phyloP scores from a whole-genome alignment of 2,888 invertebrate genomes.

The Euclidia mi region DNA sequence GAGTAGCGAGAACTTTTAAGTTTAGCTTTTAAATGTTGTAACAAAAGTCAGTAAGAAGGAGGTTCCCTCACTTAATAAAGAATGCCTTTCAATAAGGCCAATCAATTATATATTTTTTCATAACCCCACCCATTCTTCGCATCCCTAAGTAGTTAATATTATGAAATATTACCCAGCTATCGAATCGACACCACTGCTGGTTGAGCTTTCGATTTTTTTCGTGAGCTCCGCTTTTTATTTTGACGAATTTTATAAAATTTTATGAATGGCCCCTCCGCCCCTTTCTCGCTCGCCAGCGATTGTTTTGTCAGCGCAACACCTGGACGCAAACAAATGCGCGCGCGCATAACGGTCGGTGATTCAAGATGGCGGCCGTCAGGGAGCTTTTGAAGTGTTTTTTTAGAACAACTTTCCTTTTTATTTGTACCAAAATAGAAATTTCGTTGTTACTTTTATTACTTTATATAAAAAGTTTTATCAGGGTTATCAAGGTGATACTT shows the following conservation, averaged over 20 bases:
- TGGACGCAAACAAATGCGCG: conserved; percentile 85
- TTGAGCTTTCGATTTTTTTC: conserved; percentile 63
- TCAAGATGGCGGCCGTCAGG: conserved; percentile 73
- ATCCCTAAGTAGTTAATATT: conserved; percentile 85
- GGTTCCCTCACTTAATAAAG: conserved; percentile 55
- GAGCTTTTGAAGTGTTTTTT: conserved; percentile 58
- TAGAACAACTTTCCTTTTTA: conserved; percentile 38
- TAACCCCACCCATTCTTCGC: conserved; percentile 83
- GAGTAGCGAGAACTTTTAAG: not conserved
- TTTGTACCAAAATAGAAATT: not conserved
- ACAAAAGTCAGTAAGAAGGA: conserved; percentile 52
- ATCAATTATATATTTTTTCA: conserved; percentile 77
- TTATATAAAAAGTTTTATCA: not conserved
- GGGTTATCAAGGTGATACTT: not conserved
- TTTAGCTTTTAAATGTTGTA: not conserved
- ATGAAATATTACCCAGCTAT: conserved; percentile 85
- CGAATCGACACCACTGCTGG: conserved; percentile 67
- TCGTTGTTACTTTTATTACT: conserved; percentile 4
- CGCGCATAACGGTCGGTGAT: conserved; percentile 75
- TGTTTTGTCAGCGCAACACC: conserved; percentile 89
- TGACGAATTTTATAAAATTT: conserved; percentile 78
- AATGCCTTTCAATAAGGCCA: conserved; percentile 68
- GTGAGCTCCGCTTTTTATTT: conserved; percentile 78
- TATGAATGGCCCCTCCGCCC: conserved; percentile 86
- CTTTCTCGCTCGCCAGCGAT: conserved; percentile 82